Conservation (phyloP, 2,113 vertebrate species). For the Hippocampus comes region DNA sequence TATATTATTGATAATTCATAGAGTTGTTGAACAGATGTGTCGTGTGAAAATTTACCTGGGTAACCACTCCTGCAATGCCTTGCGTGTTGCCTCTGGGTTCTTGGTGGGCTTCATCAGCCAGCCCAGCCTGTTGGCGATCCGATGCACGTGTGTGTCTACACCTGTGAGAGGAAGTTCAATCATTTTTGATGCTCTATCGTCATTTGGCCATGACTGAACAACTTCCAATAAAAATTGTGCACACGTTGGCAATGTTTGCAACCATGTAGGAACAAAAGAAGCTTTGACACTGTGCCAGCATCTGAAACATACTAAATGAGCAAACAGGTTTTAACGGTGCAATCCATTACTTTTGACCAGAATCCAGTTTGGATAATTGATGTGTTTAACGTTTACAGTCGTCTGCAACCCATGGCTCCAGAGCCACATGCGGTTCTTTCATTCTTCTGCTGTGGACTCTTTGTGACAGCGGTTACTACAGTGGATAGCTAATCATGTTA, state of each 20-base stretch:
- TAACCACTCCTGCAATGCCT: conserved; percentile 87
- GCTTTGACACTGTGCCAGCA: too few species aligned
- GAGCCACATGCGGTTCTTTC: too few species aligned
- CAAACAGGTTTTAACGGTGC: neutral
- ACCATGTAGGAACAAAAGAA: too few species aligned
- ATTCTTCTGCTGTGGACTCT: too few species aligned
- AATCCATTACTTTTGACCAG: neutral
- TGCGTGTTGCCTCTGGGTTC: conserved; percentile 82
- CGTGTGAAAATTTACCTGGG: conserved; percentile 76
- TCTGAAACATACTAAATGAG: neutral
- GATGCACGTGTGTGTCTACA: conserved; percentile 95
- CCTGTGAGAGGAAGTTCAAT: conserved; percentile 62
- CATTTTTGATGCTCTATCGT: neutral
- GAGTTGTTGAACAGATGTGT: neutral
- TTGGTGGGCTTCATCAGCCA: conserved; percentile 82
- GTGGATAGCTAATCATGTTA: too few species aligned
- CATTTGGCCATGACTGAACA: neutral
- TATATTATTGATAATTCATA: neutral
- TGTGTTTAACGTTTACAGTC: too few species aligned
- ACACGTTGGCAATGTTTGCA: neutral
- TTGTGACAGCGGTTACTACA: too few species aligned
- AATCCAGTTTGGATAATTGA: too few species aligned
- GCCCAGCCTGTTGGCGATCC: conserved; percentile 85
- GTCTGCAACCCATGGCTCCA: too few species aligned
- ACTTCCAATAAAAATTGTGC: neutral